Evolutionary conservation across 2,113 vertebrate species (phyloP), one percentile per base, ranked within the genome.

Genomic region (Dermatemys mawii): DNA sequence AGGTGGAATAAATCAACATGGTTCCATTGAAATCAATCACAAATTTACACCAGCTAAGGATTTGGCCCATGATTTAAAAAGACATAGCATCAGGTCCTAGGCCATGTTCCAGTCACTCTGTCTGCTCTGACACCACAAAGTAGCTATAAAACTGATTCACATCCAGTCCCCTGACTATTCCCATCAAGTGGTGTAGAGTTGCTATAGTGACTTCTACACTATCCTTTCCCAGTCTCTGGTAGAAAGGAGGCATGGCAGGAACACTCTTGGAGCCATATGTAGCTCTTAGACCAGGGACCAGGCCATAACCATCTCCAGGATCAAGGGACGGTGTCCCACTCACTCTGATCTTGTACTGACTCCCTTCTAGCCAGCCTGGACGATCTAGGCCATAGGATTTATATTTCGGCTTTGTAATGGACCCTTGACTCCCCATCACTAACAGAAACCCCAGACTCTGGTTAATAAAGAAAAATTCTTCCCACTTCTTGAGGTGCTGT

Each of bases 381-480:
- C 13, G 86, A 81, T 73, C n/a, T 44, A 32, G 90, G 78, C 16
- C 70, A 79, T 81, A 41, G 44, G 53, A 73, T 89, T 76, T 81
- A 78, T 0, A 38, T 83, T 35, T 93, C 83, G 83, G 83, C 81
- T 91, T 79, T 41, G 53, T 55, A 86, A 93, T 55, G 86, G 84
- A 21, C 46, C 82, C 8, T 87, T 63, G 90, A 79, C 70, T 92
- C 86, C 92, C 60, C 75, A 85, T 1, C 50, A 88, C 67, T 78
- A 87, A 79, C 67, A 91, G 87, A 92, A 95, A 95, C 35, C 93
- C 5, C 67, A 76, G 38, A 93, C 50, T 81, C 89, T 85, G 55
- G 55, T 79, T 7, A 2, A 94, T 1, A 89, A n/a, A 90, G 83
- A 88, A 84, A 79, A 79, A 38, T n/a, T 17, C 8, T 84, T 48